Evolutionary conservation across 2,888 invertebrate genomes (phyloP), one percentile per base, ranked within the genome.

Genomic region (Philereme transversata): DNA sequence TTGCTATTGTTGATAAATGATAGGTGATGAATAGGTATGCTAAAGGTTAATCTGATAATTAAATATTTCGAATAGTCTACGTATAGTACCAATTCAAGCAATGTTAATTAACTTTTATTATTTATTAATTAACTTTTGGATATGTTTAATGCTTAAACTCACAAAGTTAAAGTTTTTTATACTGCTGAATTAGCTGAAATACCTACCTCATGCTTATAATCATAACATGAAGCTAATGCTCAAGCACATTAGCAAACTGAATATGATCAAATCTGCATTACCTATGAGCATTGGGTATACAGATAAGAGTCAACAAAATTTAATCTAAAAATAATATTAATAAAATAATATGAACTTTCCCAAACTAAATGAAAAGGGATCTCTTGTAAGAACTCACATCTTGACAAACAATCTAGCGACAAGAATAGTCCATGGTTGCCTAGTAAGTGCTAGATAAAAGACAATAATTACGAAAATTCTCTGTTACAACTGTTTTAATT

Each of bases 401-500:
- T 63, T 73, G 75, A 76, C 75, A 72, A 70, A 68, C 57, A 72
- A 72, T 75, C 75, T 77, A 78, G 77, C 78, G 78, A 77, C 76
- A 83, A 80, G 88, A 88, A 90, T 90, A 90, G 85, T 74, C 62
- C 67, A 67, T 76, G 69, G 82, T 82, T 78, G 77, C 81, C 78
- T 75, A 79, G 82, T 79, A 82, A 82, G 77, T 83, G 77, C 78
- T 79, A 82, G 73, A 82, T 82, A 83, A 86, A 86, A 86, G 82
- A 85, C 83, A 87, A 67, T 81, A 87, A 88, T 87, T 83, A 86
- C 81, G 80, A 86, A 89, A 89, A 87, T 77, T 79, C 77, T 75
- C 73, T 63, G 60, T 69, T 83, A 84, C 81, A 82, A 83, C 80
- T 83, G 84, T 86, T 86, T 83, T 81, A 74, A 80, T 91, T 91